Conservation (phyloP, 2,888 invertebrate genomes). For the Uloborus plumipes region DNA sequence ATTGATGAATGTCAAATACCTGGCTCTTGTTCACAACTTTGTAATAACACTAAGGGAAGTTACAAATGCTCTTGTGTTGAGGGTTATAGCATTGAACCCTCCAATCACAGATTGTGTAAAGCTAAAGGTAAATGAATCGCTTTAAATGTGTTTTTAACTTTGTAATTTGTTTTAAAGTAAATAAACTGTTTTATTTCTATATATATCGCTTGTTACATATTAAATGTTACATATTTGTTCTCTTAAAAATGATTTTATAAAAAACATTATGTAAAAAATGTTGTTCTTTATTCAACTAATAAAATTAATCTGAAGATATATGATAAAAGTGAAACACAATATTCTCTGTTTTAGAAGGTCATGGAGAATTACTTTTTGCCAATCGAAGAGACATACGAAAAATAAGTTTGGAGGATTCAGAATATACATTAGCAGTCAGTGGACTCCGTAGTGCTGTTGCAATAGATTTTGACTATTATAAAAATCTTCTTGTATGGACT, state of each 20-base stretch:
- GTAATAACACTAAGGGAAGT: constrained; percentile 89
- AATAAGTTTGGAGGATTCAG: constrained; percentile 81
- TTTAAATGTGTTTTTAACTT: background rate
- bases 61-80: constrained; percentile 92
- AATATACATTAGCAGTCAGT: constrained; percentile 85
- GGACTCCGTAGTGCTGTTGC: constrained; percentile 84
- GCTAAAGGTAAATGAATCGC: constrained; percentile 69
- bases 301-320: no score
- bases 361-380: constrained; percentile 90
- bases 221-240: background rate
- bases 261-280: no score
- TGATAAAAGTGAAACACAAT: background rate
- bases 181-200: background rate
- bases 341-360: constrained; percentile 77
- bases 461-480: constrained; percentile 92
- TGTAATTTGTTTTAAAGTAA: background rate
- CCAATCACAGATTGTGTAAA: constrained; percentile 77
- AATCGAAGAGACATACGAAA: constrained; percentile 91
- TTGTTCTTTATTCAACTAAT: no score
- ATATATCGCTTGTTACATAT: background rate
- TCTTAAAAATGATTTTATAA: background rate
- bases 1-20: constrained; percentile 91
- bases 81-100: constrained; percentile 88
- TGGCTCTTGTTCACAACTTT: constrained; percentile 94
- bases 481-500: constrained; percentile 97